A percentile compares a stretch with the other conserved stretches of the same genome.
phyloP scores from a whole-genome alignment of 2,797 vertebrate species.

The Pseudochirops cupreus region DNA sequence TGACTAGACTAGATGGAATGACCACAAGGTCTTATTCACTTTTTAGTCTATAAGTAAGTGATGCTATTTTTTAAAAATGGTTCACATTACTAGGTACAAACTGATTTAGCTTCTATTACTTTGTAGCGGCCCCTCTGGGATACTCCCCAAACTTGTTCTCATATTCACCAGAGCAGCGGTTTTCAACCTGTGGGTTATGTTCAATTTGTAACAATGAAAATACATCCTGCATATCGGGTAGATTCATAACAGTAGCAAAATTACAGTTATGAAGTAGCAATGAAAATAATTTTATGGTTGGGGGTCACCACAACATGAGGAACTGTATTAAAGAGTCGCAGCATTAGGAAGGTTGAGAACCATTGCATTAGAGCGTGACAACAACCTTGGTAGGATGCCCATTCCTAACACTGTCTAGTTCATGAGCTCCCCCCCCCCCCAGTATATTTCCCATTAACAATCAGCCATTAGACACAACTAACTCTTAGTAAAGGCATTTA shows the following conservation, averaged over 20 bases:
- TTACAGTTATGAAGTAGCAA: too few relatives aligned
- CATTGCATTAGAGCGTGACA: background rate
- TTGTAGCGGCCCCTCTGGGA: background rate
- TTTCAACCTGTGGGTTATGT: too few relatives aligned
- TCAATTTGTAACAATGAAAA: too few relatives aligned
- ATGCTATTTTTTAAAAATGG: background rate
- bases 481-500: background rate
- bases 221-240: too few relatives aligned
- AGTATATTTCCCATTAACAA: background rate
- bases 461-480: background rate
- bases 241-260: too few relatives aligned
- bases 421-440: background rate
- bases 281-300: too few relatives aligned
- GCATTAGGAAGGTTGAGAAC: too few relatives aligned
- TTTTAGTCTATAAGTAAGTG: background rate
- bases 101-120: background rate
- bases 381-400: background rate
- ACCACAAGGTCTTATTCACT: background rate
- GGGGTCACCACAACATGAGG: too few relatives aligned
- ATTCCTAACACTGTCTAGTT: background rate
- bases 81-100: background rate
- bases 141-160: background rate
- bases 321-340: too few relatives aligned
- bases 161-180: background rate
- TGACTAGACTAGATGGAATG: background rate